phyloP scores from a whole-genome alignment of 2,113 vertebrate species.

The Oplegnathus fasciatus region DNA sequence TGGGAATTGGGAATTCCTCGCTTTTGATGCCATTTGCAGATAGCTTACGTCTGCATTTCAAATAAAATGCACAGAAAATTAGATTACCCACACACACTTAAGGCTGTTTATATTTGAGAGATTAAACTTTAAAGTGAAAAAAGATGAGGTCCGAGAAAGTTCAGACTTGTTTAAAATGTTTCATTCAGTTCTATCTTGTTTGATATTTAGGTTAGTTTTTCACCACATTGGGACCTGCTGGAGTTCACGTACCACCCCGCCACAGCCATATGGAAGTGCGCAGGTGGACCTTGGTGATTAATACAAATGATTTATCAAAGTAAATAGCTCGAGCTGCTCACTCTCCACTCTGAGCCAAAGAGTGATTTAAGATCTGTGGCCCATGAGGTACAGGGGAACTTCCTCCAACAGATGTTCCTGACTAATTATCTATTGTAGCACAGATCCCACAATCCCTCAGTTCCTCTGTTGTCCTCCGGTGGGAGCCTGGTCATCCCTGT shows the following conservation, averaged over 20 bases:
- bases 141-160: not conserved
- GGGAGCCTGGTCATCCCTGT: constrained; percentile 81
- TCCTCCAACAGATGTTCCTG: constrained; percentile 83
- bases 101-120: constrained; percentile 27
- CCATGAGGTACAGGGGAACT: constrained; percentile 67
- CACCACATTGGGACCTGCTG: not conserved
- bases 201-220: constrained; percentile 12
- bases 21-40: not conserved
- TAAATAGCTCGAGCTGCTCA: constrained; percentile 64
- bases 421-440: constrained; percentile 86
- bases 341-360: constrained; percentile 56
- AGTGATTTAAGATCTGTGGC: constrained; percentile 76
- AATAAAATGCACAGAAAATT: constrained; percentile 33
- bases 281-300: constrained; percentile 67
- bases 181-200: constrained; percentile 13
- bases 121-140: constrained; percentile 37
- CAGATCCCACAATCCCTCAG: constrained; percentile 75
- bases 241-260: constrained; percentile 14
- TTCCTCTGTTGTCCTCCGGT: constrained; percentile 74
- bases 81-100: constrained; percentile 19
- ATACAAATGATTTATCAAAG: constrained; percentile 73
- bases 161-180: constrained; percentile 21
- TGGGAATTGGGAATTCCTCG: not conserved
- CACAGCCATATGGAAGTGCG: constrained; percentile 37
- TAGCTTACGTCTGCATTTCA: constrained; percentile 19